Evolutionary conservation across 30 jellyfish, hydroid and myxozoan genomes (phyloP), one percentile per base, ranked within the genome.

Genomic region (Hydractinia symbiolongicarpus): DNA sequence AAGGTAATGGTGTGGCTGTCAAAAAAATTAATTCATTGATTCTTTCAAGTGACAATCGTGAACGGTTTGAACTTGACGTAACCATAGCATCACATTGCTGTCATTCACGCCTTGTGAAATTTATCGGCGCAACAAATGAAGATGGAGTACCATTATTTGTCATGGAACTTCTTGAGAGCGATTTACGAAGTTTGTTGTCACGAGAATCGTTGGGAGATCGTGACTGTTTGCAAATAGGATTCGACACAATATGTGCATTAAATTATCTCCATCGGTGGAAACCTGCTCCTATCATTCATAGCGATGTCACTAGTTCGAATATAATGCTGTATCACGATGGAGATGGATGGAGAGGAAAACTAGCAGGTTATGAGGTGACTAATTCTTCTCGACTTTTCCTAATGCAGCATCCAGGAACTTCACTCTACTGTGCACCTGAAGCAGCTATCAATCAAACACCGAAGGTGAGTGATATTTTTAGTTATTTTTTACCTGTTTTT

Each of bases 1-100:
- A 95, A 15, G 97, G 97, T 61, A 85, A 95, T 0, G 95, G 81
- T 15, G 97, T 90, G 0, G 97, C 97, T 5, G 95, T 90, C 9
- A 90, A 90, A 61, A 95, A 90, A 78, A 90, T 90, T 11, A 95
- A 90, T 55, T 89, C 75, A 60, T 71, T 90, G 77, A 90, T 90
- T 15, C 83, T 90, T 9, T 90, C 97, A 17, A 84, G 89, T 55
- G 94, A 90, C 86, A 90, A 90, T 68, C 95, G 97, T 57, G 49
- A 95, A 49, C 82, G 85, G 14, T 90, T 90, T 74, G 90, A 87
- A 56, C 95, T 93, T 49, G 97, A 90, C 62, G 82, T 90, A 95
- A 76, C 60, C 76, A 84, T 90, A 79, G 97, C 97, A 5, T 76
- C 97, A 50, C 92, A 94, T 5, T 90, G 97, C 71, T 90, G 97